phyloP scores from a whole-genome alignment of 2,113 vertebrate genomes.

The Muscicapa adusta region DNA sequence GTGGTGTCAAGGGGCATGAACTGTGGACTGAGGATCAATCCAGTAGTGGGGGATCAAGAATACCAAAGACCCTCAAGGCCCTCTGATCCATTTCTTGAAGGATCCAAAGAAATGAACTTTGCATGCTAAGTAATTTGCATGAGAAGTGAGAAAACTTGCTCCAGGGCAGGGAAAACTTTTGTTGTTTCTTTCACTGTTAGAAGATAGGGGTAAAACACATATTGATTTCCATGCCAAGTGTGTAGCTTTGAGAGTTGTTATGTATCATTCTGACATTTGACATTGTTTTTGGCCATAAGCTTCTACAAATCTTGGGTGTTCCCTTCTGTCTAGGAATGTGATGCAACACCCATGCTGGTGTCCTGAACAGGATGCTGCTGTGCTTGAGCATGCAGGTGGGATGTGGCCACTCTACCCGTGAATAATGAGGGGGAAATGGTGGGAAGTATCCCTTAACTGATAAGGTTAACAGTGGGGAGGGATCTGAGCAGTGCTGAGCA shows the following conservation, averaged over 20 bases:
- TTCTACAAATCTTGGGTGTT: neutral
- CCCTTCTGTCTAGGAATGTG: neutral
- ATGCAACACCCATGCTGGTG: neutral
- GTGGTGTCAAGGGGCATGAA: neutral
- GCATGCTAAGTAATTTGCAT: neutral
- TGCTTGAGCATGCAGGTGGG: fast-evolving
- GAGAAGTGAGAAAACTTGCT: neutral
- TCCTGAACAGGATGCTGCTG: neutral
- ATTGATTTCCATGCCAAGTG: neutral
- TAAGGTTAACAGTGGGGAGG: neutral
- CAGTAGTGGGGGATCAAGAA: neutral
- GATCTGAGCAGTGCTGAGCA: neutral
- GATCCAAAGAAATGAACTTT: neutral
- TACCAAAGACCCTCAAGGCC: neutral
- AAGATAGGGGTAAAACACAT: neutral
- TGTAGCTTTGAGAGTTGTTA: neutral
- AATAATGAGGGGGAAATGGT: neutral
- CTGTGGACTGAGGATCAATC: neutral
- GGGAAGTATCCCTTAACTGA: neutral
- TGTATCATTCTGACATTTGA: neutral
- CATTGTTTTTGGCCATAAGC: neutral
- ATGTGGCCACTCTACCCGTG: neutral
- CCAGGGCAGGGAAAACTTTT: neutral
- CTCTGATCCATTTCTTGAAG: neutral
- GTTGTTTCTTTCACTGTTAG: neutral